These are phyloP conservation scores for Trissolcus brochymenae DNA, from an alignment of 2,888 invertebrate species.

Conservation along the genomic window DNA sequence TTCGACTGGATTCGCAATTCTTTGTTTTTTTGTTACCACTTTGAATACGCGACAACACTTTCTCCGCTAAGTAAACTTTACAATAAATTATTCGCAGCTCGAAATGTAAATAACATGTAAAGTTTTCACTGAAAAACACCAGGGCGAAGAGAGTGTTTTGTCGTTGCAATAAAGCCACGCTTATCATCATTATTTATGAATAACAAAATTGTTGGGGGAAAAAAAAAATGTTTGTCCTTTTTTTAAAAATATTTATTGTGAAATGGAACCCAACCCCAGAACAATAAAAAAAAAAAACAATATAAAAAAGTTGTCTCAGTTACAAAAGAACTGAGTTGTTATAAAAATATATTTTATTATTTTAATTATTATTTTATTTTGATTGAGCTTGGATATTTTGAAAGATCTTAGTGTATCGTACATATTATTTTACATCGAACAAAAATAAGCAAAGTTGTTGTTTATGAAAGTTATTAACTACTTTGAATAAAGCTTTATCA, in stretches of 20 bases:
- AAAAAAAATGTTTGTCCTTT: too few species aligned
- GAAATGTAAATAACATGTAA: conserved; percentile 36
- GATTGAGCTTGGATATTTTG: too few species aligned
- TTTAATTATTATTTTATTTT: too few species aligned
- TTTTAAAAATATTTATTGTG: too few species aligned
- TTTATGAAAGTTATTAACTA: conserved; percentile 28
- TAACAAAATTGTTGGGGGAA: background rate
- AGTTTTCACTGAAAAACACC: background rate
- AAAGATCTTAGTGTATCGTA: too few species aligned
- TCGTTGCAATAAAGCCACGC: conserved; percentile 16
- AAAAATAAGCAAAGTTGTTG: conserved; percentile 17
- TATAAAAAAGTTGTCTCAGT: too few species aligned
- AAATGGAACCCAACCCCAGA: too few species aligned
- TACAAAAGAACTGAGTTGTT: too few species aligned
- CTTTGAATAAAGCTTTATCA: conserved; percentile 47
- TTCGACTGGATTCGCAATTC: conserved; percentile 19
- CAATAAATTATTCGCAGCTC: conserved; percentile 47
- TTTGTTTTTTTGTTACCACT: conserved; percentile 33
- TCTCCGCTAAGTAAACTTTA: conserved; percentile 46
- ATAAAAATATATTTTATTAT: too few species aligned
- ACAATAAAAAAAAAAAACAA: too few species aligned
- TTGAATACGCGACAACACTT: conserved; percentile 37
- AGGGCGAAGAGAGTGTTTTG: background rate
- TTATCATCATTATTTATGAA: conserved; percentile 37
- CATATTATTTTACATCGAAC: conserved; percentile 12